Conservation (phyloP, 1,140 invertebrate genomes). For the Panulirus ornatus region DNA sequence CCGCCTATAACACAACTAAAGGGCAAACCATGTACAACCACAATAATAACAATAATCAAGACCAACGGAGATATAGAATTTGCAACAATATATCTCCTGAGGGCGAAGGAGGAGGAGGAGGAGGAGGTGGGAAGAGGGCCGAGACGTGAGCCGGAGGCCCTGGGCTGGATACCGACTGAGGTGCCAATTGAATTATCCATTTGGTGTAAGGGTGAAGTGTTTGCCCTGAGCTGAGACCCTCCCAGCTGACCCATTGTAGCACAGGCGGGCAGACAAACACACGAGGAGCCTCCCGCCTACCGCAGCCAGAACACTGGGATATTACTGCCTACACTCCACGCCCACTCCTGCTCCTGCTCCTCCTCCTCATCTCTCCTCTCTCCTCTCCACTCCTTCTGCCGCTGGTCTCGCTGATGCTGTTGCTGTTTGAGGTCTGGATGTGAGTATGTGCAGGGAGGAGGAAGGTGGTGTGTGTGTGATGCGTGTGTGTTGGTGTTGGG, state of each 20-base stretch:
- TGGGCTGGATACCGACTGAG: slow-evolving; percentile 4
- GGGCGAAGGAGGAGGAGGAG: not conserved
- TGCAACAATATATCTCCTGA: not conserved
- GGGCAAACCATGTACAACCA: slow-evolving; percentile 23
- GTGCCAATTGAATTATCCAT: slow-evolving; percentile 40
- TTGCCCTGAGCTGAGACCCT: slow-evolving; percentile 32
- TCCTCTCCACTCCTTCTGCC: not conserved
- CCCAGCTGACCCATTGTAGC: slow-evolving; percentile 50
- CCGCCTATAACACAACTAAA: slow-evolving; percentile 10
- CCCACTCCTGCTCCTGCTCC: not conserved
- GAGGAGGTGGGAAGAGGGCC: not conserved
- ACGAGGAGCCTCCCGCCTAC: slow-evolving; percentile 3
- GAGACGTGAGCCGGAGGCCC: not conserved
- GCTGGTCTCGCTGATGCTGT: too few relatives aligned
- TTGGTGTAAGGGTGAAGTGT: slow-evolving; percentile 41
- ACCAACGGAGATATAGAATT: too few relatives aligned
- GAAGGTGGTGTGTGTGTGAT: too few relatives aligned
- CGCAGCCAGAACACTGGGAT: slow-evolving; percentile 11
- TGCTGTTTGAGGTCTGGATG: too few relatives aligned
- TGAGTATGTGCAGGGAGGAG: too few relatives aligned
- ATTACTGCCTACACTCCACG: not conserved
- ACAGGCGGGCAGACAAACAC: slow-evolving; percentile 39
- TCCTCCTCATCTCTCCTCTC: not conserved
- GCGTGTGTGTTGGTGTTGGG: too few relatives aligned
- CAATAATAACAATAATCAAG: slow-evolving; percentile 36